Conservation (phyloP, 2,113 vertebrate species). For the Nyctibius bracteatus region DNA sequence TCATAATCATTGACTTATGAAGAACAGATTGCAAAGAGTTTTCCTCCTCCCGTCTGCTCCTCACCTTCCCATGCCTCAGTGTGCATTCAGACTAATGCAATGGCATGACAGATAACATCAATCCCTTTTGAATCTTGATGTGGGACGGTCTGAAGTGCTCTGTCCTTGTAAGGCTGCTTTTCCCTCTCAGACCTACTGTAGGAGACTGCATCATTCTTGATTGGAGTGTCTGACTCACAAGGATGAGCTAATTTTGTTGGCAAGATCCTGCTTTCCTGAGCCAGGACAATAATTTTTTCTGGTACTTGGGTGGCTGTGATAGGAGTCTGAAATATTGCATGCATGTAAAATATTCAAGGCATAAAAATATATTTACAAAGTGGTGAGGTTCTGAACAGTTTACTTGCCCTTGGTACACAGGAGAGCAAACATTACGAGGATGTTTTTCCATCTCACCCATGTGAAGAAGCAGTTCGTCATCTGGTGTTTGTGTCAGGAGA, state of each 20-base stretch:
- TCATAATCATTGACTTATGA: constrained; percentile 47
- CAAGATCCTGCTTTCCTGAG: constrained; percentile 6
- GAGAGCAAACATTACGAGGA: not conserved
- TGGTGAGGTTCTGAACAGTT: not conserved
- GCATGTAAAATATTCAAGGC: not conserved
- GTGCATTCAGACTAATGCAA: not conserved
- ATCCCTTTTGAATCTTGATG: not conserved
- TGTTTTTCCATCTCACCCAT: not conserved
- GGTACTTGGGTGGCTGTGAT: not conserved
- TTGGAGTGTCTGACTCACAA: constrained; percentile 42
- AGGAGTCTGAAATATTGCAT: constrained; percentile 15
- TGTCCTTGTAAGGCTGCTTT: not conserved
- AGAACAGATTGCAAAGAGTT: constrained; percentile 42
- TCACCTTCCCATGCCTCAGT: not conserved
- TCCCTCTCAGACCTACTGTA: not conserved
- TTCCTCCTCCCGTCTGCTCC: not conserved
- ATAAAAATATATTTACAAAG: not conserved
- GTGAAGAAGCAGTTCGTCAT: not conserved
- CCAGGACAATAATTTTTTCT: constrained; percentile 9
- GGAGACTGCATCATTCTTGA: constrained; percentile 5
- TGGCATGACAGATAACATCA: not conserved
- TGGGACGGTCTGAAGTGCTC: not conserved
- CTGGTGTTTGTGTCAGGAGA: not conserved
- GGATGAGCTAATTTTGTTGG: constrained; percentile 51
- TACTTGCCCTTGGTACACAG: not conserved